These are phyloP conservation scores for Mesoclemmys tuberculata DNA, from an alignment of 2,113 vertebrate genomes.

Conservation along the genomic window DNA sequence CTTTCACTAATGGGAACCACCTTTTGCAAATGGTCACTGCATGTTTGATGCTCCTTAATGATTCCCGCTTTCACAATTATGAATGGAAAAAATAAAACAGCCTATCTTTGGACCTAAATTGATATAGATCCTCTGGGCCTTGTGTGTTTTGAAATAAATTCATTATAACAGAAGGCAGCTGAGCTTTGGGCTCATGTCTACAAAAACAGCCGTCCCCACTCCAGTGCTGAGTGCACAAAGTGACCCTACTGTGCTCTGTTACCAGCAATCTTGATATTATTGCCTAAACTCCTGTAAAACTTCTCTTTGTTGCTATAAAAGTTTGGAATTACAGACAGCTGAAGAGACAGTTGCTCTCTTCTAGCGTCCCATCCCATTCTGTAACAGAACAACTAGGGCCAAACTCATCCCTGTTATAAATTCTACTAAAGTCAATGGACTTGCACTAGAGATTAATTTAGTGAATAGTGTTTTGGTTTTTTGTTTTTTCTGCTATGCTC, in stretches of 20 bases:
- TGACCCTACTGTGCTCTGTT: background rate
- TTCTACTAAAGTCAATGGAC: background rate
- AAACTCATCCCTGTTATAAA: background rate
- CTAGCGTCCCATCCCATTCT: background rate
- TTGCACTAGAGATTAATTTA: background rate
- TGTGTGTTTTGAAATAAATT: background rate
- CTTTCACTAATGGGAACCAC: background rate
- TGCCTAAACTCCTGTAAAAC: background rate
- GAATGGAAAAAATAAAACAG: background rate
- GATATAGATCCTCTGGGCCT: background rate
- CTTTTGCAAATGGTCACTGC: background rate
- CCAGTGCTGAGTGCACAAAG: background rate
- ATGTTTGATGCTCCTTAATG: background rate
- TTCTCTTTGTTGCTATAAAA: background rate
- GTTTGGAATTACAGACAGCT: background rate
- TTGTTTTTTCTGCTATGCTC: background rate
- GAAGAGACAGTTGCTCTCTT: background rate
- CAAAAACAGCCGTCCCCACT: fast-evolving
- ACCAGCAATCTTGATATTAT: background rate
- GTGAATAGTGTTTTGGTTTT: background rate
- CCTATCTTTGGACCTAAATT: background rate
- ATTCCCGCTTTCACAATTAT: background rate
- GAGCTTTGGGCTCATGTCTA: background rate
- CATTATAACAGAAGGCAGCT: fast-evolving
- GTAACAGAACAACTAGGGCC: background rate